Base-by-base conservation (phyloP, 2,113 vertebrate genomes). In the Pogona vitticeps region DNA sequence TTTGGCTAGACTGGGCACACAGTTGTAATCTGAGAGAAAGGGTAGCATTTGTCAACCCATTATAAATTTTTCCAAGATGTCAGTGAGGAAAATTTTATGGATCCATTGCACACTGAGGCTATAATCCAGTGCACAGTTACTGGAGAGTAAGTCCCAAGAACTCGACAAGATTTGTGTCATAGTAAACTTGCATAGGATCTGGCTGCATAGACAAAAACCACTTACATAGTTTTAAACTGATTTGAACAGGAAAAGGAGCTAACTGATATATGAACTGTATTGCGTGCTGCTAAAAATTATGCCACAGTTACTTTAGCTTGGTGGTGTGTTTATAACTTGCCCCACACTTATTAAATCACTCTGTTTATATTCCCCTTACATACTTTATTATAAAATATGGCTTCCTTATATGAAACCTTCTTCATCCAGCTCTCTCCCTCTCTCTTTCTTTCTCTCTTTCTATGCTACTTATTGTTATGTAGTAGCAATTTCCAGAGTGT, bases 401-500 rank as follows among this genome's bases (percentile, higher is more conserved):
- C 90, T 84, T 90, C 1, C 18, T 85, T 86, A 85, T 52, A 52
- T 6, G 10, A 52, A 6, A 68, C 36, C 28, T 80, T 38, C 33
- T 63, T 59, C 73, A 17, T 0, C 23, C 33, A 2, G 0, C 10
- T 2, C 14, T 12, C 1, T 17, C 13, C 3, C 1, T n/a, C 59
- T 26, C 28, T 8, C 17, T 46, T 52, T 73, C 14, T 2, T n/a
- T 70, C 46, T 78, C 89, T 92, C 88, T 89, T 87, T 91, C 87
- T 91, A 77, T 81, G 89, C 80, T 93, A 84, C 94, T 96, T 95
- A 94, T 90, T 96, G 95, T 95, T 90, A 81, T 91, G 89, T 90
- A 85, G 94, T 84, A 92, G 94, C 92, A 86, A 93, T 95, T 97
- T 96, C 94, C 95, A 95, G 95, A 87, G 94, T 89, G 88, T 91